Conservation (phyloP, 37 sponge, comb jelly and placozoan species). For the Eunapius fragilis region DNA sequence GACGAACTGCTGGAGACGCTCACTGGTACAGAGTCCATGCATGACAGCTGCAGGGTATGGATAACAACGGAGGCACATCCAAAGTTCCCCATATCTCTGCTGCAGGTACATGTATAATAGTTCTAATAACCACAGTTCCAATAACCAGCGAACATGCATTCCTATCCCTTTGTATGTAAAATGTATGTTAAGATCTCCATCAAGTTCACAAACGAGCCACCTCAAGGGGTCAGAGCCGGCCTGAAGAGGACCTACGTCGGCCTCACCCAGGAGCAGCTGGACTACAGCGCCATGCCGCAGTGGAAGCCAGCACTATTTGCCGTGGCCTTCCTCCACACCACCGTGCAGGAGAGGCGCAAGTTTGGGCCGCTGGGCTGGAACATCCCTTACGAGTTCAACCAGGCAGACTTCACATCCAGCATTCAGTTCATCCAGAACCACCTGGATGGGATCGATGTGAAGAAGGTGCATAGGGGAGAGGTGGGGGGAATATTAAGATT, state of each 20-base stretch:
- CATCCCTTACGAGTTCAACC: constrained; percentile 99
- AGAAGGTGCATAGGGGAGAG: constrained; percentile 63
- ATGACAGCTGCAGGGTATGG: constrained; percentile 87
- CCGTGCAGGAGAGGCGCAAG: constrained; percentile 97
- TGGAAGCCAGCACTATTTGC: constrained; percentile 96
- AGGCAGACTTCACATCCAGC: constrained; percentile 95
- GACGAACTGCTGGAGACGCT: constrained; percentile 91
- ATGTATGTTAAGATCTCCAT: constrained; percentile 67
- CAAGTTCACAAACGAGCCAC: constrained; percentile 98
- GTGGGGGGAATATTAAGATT: neutral
- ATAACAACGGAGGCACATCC: constrained; percentile 97
- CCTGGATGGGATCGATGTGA: constrained; percentile 95
- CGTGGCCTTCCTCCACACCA: constrained; percentile 96
- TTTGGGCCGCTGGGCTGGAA: constrained; percentile 99
- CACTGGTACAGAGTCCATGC: constrained; percentile 74
- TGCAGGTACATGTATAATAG: constrained; percentile 79
- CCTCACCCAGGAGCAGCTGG: constrained; percentile 93
- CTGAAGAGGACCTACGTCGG: constrained; percentile 95
- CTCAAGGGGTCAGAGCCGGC: constrained; percentile 95
- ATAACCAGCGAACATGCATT: too few species aligned
- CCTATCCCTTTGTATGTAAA: too few species aligned
- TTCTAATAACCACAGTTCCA: too few species aligned
- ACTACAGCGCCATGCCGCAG: constrained; percentile 86
- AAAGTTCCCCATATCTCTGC: constrained; percentile 93
- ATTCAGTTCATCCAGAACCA: constrained; percentile 99